A percentile compares a stretch with the other conserved stretches of the same genome.
These are phyloP conservation scores for Alligator sinensis DNA, from an alignment of 2,113 vertebrate species.

Conservation along the genomic window DNA sequence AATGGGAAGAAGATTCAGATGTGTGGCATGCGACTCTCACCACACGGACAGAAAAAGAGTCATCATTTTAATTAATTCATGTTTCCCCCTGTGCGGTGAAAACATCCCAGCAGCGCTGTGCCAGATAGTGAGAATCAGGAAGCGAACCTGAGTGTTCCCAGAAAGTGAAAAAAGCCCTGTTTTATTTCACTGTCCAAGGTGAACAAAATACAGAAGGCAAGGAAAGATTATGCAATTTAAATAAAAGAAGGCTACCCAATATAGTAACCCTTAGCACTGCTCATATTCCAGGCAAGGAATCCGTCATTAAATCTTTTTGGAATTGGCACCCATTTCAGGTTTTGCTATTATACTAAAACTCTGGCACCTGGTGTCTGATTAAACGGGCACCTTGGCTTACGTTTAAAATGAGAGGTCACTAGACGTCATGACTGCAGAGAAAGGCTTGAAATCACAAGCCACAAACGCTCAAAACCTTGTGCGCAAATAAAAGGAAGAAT, in stretches of 20 bases:
- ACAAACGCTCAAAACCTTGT: neutral
- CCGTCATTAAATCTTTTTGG: neutral
- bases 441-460: neutral
- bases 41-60: neutral
- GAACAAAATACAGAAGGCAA: neutral
- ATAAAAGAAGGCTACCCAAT: neutral
- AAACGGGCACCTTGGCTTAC: neutral
- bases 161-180: neutral
- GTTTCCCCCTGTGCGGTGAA: neutral
- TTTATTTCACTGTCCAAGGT: neutral
- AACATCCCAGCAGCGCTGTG: neutral
- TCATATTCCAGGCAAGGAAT: neutral
- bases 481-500: neutral
- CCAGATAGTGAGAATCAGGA: neutral
- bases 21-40: neutral
- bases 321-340: neutral
- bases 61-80: neutral
- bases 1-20: neutral
- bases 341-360: neutral
- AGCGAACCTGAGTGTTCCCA: neutral
- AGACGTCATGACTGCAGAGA: neutral
- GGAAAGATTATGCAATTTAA: neutral
- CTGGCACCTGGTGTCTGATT: neutral
- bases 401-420: neutral
- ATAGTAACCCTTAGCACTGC: neutral